Conservation (phyloP, 2,888 invertebrate species). For the Drosophila mimica region DNA sequence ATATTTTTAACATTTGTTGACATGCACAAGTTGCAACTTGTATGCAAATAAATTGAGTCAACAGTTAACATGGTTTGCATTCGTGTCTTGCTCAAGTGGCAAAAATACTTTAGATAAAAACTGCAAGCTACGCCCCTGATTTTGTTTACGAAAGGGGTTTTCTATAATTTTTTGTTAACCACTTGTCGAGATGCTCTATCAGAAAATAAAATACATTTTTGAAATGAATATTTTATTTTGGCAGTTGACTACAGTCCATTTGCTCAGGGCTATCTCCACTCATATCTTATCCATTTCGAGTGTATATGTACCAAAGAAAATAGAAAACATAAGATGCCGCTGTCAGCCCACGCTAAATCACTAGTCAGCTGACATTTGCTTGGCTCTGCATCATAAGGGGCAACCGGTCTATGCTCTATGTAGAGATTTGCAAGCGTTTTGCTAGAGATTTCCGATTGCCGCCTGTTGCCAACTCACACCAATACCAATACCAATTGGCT, state of each 20-base stretch:
- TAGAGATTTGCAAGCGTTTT: slow-evolving; percentile 3
- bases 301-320: slow-evolving; percentile 24
- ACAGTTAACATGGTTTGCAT: slow-evolving; percentile 44
- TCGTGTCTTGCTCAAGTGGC: slow-evolving; percentile 45
- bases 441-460: slow-evolving; percentile 38
- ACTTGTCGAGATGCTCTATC: slow-evolving; percentile 7
- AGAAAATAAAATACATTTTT: background rate
- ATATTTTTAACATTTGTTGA: slow-evolving; percentile 16
- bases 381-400: slow-evolving; percentile 1
- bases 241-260: slow-evolving; percentile 30
- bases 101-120: slow-evolving; percentile 33
- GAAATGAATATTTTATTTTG: background rate
- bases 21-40: slow-evolving; percentile 30
- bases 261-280: slow-evolving; percentile 44
- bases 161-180: background rate
- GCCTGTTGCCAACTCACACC: slow-evolving; percentile 63
- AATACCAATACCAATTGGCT: background rate
- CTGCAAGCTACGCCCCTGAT: slow-evolving; percentile 23
- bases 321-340: slow-evolving; percentile 32
- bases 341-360: slow-evolving; percentile 39
- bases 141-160: background rate
- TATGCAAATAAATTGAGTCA: slow-evolving; percentile 54
- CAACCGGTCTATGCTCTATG: slow-evolving; percentile 51
- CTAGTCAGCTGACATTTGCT: slow-evolving; percentile 64
- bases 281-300: slow-evolving; percentile 50